Percentiles rank a stretch among this genome's conserved stretches.
Evolutionary conservation across 2,113 vertebrate species (phyloP).

Genomic region (Apodemus speciosus): DNA sequence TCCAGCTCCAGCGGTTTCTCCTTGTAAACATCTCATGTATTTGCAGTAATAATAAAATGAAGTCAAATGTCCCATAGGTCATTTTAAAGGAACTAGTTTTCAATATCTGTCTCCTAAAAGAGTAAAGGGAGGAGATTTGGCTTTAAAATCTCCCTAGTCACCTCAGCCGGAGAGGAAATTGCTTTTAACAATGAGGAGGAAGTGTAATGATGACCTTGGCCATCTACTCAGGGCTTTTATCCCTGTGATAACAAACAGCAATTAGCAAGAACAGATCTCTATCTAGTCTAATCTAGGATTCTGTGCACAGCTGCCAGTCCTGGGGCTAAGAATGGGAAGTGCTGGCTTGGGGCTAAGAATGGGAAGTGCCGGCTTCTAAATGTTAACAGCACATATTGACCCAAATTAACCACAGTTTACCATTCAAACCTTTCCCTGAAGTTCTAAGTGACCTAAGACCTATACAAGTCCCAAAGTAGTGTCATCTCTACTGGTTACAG

Average conservation of each 20-base stretch:
- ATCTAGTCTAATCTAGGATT: background rate
- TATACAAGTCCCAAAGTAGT: background rate
- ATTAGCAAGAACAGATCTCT: background rate
- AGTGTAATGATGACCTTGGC: too few species aligned
- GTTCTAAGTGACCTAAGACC: background rate
- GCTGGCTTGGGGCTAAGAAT: background rate
- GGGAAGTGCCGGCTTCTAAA: background rate
- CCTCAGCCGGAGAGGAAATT: background rate
- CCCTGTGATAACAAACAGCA: background rate
- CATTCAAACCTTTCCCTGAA: background rate
- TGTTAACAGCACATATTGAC: background rate
- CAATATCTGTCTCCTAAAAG: background rate
- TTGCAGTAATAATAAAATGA: background rate
- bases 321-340: background rate
- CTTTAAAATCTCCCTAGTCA: background rate
- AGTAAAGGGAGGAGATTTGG: background rate
- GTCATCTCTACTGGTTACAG: background rate
- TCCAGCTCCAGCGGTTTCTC: background rate
- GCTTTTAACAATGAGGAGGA: background rate
- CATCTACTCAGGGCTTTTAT: background rate
- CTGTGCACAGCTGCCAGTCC: background rate
- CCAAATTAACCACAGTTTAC: background rate
- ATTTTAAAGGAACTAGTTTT: background rate
- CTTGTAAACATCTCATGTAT: background rate
- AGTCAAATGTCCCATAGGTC: background rate